Evolutionary conservation across 2,797 vertebrate species (phyloP), one percentile per base, ranked within the genome.

Genomic region (Champsocephalus gunnari): DNA sequence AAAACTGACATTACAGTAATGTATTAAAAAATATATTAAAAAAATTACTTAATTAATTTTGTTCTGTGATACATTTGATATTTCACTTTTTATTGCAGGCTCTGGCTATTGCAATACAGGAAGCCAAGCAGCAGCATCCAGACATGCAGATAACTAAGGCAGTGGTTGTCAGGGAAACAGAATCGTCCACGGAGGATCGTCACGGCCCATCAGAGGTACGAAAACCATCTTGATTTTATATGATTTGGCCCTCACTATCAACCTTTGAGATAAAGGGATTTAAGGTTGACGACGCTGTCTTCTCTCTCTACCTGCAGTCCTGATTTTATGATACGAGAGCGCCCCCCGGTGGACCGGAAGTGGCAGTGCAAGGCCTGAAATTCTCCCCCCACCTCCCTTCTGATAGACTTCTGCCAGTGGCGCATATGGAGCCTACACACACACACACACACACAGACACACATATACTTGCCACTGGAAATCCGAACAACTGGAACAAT

Each of bases 61-160:
- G 17, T 57, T 3, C 21, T 38, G 4, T 50, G 2, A 38, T 63
- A 44, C 2, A 62, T 43, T 32, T 60, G 0, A 24, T 41, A 19
- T 17, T 38, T 38, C 24, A 21, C 28, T 50, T 3, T 80, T 47
- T 64, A n/a, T 74, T 63, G 45, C 88, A 99, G 98, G 98, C 98
- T 70, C 93, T 99, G 85, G 98, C 98, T 88, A 96, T 99, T 91
- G 98, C 98, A 92, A 99, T 99, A 93, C 98, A 99, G 91, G 98
- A 99, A 87, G 98, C 98, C 86, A 98, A 96, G 92, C 96, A 99
- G 80, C 98, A 99, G 94, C 98, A 99, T 84, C 98, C 98, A 0
- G 98, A 99, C 93, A 99, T 99, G 98, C 96, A 98, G 95, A 98
- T 99, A 93, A 99, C 98, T 93, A 99, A 98, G 96, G 98, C 98